Base-by-base conservation (phyloP, 2,113 vertebrate genomes). In the Macquaria australasica region DNA sequence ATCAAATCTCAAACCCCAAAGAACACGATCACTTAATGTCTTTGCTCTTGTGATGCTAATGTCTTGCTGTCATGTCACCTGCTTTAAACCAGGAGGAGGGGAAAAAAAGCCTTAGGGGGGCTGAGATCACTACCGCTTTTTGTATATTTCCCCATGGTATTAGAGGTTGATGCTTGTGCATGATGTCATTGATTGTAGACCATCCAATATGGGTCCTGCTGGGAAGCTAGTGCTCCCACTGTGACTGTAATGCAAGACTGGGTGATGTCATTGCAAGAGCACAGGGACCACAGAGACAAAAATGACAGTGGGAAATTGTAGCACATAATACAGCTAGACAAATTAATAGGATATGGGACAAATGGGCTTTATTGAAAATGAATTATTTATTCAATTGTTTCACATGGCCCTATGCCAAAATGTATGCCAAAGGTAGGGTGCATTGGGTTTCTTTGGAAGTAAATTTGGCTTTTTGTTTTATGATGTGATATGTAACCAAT, bases 191-290 rank as follows among this genome's bases (percentile, higher is more conserved):
- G 87, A 89, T 83, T 83, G 81, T 43, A 64, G 83, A 77, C 66
- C 77, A 83, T 91, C 79, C 83, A 86, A 92, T 91, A 88, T 55
- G 80, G 81, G 77, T 75, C 83, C 88, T 94, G 89, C 89, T 90
- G 92, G 90, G 92, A 92, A 88, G 86, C 68, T 1, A 2, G 73
- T 51, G 76, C 77, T 90, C 93, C 90, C 91, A 79, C 84, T 78
- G 91, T 58, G 91, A 59, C 89, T 88, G 91, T 94, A 94, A 95
- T 87, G 84, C 73, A 87, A 94, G 87, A 91, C 63, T 73, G 63
- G 77, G 62, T 93, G 93, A 95, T 90, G 82, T 94, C 92, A 94
- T 58, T 16, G 67, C 28, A 48, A 66, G 79, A 82, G 64, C 75
- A 70, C 34, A 10, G 74, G 53, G 77, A 71, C 51, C 66, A 68